Conservation (phyloP, 2,797 vertebrate genomes). For the Schizopygopsis pylzovi region DNA sequence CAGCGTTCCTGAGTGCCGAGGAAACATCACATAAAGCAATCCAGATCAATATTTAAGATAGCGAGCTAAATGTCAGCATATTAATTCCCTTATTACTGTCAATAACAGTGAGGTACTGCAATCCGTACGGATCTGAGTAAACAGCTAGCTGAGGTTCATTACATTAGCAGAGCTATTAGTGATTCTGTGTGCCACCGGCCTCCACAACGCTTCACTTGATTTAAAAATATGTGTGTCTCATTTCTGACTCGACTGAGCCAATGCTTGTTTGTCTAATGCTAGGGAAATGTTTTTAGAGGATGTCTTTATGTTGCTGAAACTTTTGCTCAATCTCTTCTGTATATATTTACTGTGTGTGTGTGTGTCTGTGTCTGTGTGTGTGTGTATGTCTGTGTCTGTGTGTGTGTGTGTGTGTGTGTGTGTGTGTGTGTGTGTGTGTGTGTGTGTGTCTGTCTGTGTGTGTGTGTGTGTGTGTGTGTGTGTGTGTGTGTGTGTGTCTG, state of each 20-base stretch:
- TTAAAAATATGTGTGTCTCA: not conserved
- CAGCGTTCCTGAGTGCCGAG: not conserved
- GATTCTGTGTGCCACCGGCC: not conserved
- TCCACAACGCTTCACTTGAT: not conserved
- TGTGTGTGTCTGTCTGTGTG: too few species aligned
- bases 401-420: too few species aligned
- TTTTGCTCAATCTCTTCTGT: too few species aligned
- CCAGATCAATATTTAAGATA: conserved; percentile 23
- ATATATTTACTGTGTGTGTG: not conserved
- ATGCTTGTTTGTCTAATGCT: not conserved
- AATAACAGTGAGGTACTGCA: not conserved
- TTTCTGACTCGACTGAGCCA: not conserved
- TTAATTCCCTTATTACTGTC: conserved; percentile 30
- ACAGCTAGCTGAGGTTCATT: conserved; percentile 8
- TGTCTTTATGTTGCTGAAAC: not conserved
- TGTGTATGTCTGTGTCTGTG: too few species aligned
- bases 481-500: too few species aligned
- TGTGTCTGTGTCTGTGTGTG: too few species aligned
- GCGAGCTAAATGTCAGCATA: conserved; percentile 5
- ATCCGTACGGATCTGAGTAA: not conserved
- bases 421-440: too few species aligned
- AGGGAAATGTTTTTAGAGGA: not conserved
- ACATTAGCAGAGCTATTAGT: conserved; percentile 22
- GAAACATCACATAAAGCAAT: not conserved
- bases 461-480: too few species aligned